Base-by-base conservation (phyloP, 1,140 invertebrate genomes). In the Halotydeus destructor region DNA sequence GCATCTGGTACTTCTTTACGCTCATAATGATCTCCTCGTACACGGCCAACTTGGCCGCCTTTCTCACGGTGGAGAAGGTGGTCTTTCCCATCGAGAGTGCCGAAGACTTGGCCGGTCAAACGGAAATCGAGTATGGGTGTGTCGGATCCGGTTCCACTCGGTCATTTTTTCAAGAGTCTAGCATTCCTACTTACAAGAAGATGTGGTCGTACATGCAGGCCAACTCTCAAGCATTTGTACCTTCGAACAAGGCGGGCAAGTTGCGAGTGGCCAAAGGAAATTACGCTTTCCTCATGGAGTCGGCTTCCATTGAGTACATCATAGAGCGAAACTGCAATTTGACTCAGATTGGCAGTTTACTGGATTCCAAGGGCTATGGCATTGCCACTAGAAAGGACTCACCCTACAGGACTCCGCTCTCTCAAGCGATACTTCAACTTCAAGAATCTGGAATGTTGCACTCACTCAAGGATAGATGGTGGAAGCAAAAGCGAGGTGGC, bases 291-390 rank as follows among this genome's bases (percentile, higher is more conserved):
- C 60, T 84, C 2, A 84, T 84, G 83, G 93, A 98, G 64, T 94
- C 86, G 0, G 93, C 88, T 0, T 94, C 93, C 72, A 63, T 98
- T 37, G 93, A 98, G 59, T 93, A 91, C 55, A 75, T 76, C 1
- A 81, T 91, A 1, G 85, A 97, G 62, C 66, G 89, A 38, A 82
- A 97, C 56, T 98, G 91, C 60, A 93, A 96, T 61, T 65, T 98
- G 3, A 98, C 91, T 23, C 88, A 97, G 69, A 86, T 98, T 30
- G 91, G 91, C 0, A 89, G 88, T 1, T 67, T 94, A 1, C 63
- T 93, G 12, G 86, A 91, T 52, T 85, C 79, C 23, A 93, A 93
- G 60, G 78, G 55, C 21, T 59, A 59, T 38, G 58, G 57, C 23
- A 57, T 59, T 18, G 57, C 55, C 9, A 48, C 55, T 1, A 46